phyloP scores from a whole-genome alignment of 37 sponge, comb jelly and placozoan genomes.

The Diacarnus erythraeanus region DNA sequence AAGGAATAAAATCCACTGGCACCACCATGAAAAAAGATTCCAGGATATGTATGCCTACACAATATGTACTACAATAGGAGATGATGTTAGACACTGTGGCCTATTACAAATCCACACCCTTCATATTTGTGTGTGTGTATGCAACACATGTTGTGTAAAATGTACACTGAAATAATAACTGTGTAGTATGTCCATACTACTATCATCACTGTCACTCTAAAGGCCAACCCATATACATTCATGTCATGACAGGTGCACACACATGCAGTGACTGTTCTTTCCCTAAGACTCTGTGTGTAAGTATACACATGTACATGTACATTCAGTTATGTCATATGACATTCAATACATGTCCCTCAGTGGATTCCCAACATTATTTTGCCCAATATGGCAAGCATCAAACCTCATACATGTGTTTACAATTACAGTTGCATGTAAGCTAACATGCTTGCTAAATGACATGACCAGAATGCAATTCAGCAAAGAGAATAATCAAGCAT shows the following conservation, averaged over 20 bases:
- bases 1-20: too few relatives aligned
- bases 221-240: slow-evolving; percentile 1
- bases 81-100: too few relatives aligned
- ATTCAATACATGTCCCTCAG: background rate
- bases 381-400: background rate
- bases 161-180: background rate
- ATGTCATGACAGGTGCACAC: background rate
- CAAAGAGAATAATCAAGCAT: background rate
- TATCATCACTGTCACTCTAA: slow-evolving; percentile 2
- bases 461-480: background rate
- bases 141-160: background rate
- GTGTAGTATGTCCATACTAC: slow-evolving; percentile 4
- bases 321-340: slow-evolving; percentile 9
- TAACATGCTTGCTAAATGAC: slow-evolving; percentile 11
- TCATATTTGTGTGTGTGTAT: background rate
- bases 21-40: too few relatives aligned
- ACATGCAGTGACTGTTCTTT: background rate
- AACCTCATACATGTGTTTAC: slow-evolving; percentile 17
- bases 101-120: background rate
- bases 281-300: background rate
- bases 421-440: slow-evolving; percentile 8
- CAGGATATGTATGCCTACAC: background rate
- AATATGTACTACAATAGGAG: too few relatives aligned
- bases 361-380: background rate
- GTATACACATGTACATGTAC: background rate